Evolutionary conservation across 1,140 invertebrate genomes (phyloP).

Genomic region (Cydia pomonella): DNA sequence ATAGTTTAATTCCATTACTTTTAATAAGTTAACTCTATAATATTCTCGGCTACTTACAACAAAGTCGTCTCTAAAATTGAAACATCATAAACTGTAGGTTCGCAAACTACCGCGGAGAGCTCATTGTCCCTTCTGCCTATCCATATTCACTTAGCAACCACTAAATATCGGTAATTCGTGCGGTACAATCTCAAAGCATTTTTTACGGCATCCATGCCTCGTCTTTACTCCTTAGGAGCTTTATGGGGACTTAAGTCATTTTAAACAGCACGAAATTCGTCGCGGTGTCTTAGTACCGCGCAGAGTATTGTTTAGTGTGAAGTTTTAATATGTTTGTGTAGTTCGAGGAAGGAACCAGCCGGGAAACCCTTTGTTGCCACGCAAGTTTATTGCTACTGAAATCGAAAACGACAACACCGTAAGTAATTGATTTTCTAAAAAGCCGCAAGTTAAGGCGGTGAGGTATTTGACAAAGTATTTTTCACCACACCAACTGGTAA

Average conservation of each 20-base stretch:
- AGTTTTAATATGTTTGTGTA: slow-evolving; percentile 10
- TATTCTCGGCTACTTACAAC: too few species aligned
- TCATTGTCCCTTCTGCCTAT: background rate
- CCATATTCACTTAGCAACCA: slow-evolving; percentile 8
- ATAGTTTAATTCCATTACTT: too few species aligned
- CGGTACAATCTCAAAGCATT: background rate
- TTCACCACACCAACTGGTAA: too few species aligned
- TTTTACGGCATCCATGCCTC: background rate
- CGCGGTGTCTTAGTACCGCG: slow-evolving; percentile 3
- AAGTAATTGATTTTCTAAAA: slow-evolving; percentile 27
- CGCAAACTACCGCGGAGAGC: background rate
- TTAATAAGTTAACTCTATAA: too few species aligned
- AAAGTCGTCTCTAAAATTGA: too few species aligned
- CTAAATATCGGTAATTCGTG: slow-evolving; percentile 12
- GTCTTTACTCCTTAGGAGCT: background rate
- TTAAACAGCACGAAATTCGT: background rate
- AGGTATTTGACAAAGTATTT: background rate
- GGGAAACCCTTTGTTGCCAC: slow-evolving; percentile 5
- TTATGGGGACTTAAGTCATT: background rate
- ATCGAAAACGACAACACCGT: slow-evolving; percentile 17
- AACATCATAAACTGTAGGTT: too few species aligned
- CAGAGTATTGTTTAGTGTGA: slow-evolving; percentile 21
- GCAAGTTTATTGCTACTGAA: slow-evolving; percentile 28
- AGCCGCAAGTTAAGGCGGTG: background rate
- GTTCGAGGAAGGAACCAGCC: slow-evolving; percentile 15